Base-by-base conservation (phyloP, 2,113 vertebrate species). In the Ameiurus melas region DNA sequence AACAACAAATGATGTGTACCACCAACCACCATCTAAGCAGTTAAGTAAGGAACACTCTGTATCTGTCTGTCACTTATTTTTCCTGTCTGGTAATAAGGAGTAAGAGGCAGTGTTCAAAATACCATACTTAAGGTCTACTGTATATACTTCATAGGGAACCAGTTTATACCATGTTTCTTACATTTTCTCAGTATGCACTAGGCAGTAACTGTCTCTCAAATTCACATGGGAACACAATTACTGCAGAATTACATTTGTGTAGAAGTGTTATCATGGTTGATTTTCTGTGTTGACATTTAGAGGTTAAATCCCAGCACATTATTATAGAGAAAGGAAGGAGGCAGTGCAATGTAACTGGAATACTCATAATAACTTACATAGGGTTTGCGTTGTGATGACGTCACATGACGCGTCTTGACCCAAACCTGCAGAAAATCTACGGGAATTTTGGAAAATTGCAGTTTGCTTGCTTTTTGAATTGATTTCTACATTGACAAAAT, bases 301-400 rank as follows among this genome's bases (percentile, higher is more conserved):
- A 80, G 51, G 7, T 81, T 20, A 81, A 30, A 81, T 81, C 78
- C 53, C n/a, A 53, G 19, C 47, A 79, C 73, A 79, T 79, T 53
- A 79, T 17, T 3, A 33, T 30, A 55, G 14, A 53, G 39, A 53
- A 81, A 51, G 27, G 1, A 79, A 30, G 27, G 55, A 51, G 27
- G 77, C 27, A 30, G 5, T 79, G 75, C 2, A 17, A 30, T 79
- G 51, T 53, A 53, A 55, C 9, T 51, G 9, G 9, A 1, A 51
- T 51, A 51, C 8, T 51, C 9, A 10, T 10, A 51, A 51, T 51
- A 51, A 51, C 47, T 10, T 51, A 51, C 8, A 51, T 51, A 51
- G 47, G 47, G 8, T 9, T 51, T 51, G 47, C 9, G 9, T 51
- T 51, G 47, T 51, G 47, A 51, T 51, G 47, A 51, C 8, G 47